Evolutionary conservation across 2,888 invertebrate genomes (phyloP).

Genomic region (Caenorhabditis macrosperma): DNA sequence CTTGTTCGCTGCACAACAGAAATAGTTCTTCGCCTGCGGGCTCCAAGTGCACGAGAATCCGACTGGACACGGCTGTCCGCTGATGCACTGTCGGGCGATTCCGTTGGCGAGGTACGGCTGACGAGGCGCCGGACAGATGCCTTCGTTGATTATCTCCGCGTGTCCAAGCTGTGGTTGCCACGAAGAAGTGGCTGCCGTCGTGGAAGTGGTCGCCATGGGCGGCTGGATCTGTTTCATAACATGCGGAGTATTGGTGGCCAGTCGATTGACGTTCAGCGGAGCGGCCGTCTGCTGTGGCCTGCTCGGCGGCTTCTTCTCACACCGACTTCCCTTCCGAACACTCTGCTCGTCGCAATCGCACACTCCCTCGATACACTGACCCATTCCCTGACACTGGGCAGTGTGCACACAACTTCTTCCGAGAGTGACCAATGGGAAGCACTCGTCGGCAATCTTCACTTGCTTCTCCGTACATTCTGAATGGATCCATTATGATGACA

Average conservation of each 20-base stretch:
- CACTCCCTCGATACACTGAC: slow-evolving; percentile 64
- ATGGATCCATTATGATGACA: background rate
- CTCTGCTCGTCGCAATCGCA: slow-evolving; percentile 64
- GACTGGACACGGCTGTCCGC: slow-evolving; percentile 68
- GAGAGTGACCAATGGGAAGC: slow-evolving; percentile 65
- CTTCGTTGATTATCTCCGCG: slow-evolving; percentile 52
- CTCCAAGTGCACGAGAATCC: slow-evolving; percentile 69
- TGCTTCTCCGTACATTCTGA: slow-evolving; percentile 62
- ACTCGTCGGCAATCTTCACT: slow-evolving; percentile 66
- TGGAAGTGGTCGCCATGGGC: slow-evolving; percentile 40
- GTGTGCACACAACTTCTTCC: slow-evolving; percentile 66
- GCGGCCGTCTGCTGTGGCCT: background rate
- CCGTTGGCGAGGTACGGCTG: slow-evolving; percentile 61
- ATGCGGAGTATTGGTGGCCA: slow-evolving; percentile 21
- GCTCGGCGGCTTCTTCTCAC: slow-evolving; percentile 53
- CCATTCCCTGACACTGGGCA: slow-evolving; percentile 63
- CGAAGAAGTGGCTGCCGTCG: slow-evolving; percentile 20
- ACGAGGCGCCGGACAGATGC: slow-evolving; percentile 63
- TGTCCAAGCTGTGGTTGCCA: slow-evolving; percentile 33
- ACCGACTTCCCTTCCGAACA: slow-evolving; percentile 56
- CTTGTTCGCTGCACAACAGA: slow-evolving; percentile 65
- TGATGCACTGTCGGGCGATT: slow-evolving; percentile 61
- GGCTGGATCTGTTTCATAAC: slow-evolving; percentile 51
- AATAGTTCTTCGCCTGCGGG: slow-evolving; percentile 66
- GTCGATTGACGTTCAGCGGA: slow-evolving; percentile 29